Conservation (phyloP, 2,113 vertebrate genomes). For the Manacus vitellinus region DNA sequence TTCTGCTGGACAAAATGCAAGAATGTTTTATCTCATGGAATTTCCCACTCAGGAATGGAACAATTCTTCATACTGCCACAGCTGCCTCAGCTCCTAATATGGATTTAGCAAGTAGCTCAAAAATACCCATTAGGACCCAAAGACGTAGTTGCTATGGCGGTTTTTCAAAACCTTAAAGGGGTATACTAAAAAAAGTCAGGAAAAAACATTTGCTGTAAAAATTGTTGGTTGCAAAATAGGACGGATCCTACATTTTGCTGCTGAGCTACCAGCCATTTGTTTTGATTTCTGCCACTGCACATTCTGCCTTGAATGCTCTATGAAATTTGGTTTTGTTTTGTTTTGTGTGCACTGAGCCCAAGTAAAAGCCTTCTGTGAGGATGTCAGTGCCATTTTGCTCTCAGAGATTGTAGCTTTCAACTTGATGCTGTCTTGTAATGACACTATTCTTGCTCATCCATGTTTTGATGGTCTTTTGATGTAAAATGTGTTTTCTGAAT, state of each 20-base stretch:
- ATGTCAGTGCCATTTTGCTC: constrained; percentile 30
- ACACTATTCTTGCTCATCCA: background rate
- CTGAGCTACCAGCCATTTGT: background rate
- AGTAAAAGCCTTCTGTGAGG: background rate
- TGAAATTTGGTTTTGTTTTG: constrained; percentile 4
- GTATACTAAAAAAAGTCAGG: background rate
- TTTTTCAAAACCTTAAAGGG: constrained; percentile 17
- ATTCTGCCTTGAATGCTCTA: background rate
- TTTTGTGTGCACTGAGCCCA: background rate
- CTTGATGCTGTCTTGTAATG: background rate
- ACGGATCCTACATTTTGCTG: background rate
- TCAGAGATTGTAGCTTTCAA: constrained; percentile 25
- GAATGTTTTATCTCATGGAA: constrained; percentile 71
- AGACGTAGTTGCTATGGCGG: background rate
- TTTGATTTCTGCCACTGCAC: constrained; percentile 15
- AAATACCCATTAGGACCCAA: constrained; percentile 34
- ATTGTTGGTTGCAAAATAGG: background rate
- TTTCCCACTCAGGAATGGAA: constrained; percentile 69
- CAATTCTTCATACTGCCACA: constrained; percentile 38
- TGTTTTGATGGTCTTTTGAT: constrained; percentile 28
- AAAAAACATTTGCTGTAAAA: background rate
- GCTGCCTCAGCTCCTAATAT: constrained; percentile 52
- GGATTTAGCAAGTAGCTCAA: constrained; percentile 62
- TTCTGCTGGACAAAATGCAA: constrained; percentile 67
- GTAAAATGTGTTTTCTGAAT: constrained; percentile 18